A percentile compares a stretch with the other conserved stretches of the same genome.
Conservation (phyloP, 1,140 invertebrate species). For the Plectrocnemia conspersa region DNA sequence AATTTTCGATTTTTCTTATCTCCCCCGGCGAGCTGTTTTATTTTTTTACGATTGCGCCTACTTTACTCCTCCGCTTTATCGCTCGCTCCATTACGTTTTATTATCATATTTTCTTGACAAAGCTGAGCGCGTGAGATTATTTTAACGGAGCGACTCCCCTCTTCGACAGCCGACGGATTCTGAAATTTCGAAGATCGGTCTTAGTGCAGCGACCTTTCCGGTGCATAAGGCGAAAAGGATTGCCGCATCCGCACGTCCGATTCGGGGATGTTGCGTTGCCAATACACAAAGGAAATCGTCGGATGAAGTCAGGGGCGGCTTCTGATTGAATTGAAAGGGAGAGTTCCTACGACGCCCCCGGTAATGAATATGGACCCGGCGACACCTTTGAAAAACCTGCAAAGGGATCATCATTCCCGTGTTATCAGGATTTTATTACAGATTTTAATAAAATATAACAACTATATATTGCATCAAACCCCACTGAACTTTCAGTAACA, state of each 20-base stretch:
- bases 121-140: slow-evolving; percentile 37
- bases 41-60: slow-evolving; percentile 37
- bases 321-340: slow-evolving; percentile 30
- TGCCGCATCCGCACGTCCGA: slow-evolving; percentile 19
- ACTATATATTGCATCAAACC: too few relatives aligned
- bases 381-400: slow-evolving; percentile 31
- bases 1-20: slow-evolving; percentile 31
- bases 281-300: slow-evolving; percentile 25
- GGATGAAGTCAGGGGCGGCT: slow-evolving; percentile 2
- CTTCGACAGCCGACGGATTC: neutral
- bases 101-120: slow-evolving; percentile 37
- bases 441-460: neutral
- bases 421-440: neutral
- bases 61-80: slow-evolving; percentile 33
- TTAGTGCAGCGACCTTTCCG: too few relatives aligned
- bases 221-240: slow-evolving; percentile 22
- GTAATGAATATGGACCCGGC: slow-evolving; percentile 34
- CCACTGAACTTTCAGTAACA: too few relatives aligned
- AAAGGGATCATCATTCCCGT: neutral
- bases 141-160: slow-evolving; percentile 30
- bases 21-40: slow-evolving; percentile 33
- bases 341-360: neutral
- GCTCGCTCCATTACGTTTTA: slow-evolving; percentile 37
- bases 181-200: too few relatives aligned
- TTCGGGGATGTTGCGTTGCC: slow-evolving; percentile 7